Percentiles rank a stretch among this genome's conserved stretches.
Conservation (phyloP, 2,113 vertebrate species). For the Cercopithecus mona region DNA sequence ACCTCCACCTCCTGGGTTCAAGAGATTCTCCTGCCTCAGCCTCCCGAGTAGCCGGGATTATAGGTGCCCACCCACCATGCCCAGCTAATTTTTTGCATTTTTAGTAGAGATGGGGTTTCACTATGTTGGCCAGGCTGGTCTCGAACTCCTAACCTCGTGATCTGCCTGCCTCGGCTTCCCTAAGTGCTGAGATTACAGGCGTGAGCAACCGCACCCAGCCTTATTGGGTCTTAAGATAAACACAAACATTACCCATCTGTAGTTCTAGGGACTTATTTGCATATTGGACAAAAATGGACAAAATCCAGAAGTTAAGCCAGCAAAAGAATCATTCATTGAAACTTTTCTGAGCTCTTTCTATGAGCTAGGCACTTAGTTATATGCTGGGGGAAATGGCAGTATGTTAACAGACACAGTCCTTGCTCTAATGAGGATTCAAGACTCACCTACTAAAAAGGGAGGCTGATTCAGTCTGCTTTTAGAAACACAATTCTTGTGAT, state of each 20-base stretch:
- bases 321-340: conserved; percentile 21
- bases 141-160: too few relatives aligned
- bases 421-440: background rate
- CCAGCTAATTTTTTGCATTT: too few relatives aligned
- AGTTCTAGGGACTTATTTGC: conserved; percentile 11
- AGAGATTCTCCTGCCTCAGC: too few relatives aligned
- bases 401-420: background rate
- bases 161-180: too few relatives aligned
- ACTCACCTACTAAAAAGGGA: background rate
- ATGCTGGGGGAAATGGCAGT: background rate
- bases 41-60: too few relatives aligned
- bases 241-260: conserved; percentile 51
- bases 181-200: too few relatives aligned
- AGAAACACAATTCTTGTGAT: conserved; percentile 38
- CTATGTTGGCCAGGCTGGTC: too few relatives aligned
- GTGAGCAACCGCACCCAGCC: too few relatives aligned
- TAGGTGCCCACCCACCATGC: too few relatives aligned
- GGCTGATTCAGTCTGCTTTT: background rate
- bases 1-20: too few relatives aligned
- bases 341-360: background rate
- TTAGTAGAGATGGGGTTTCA: too few relatives aligned
- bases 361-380: background rate
- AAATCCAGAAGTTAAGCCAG: conserved; percentile 4
- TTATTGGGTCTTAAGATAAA: conserved; percentile 49
- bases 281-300: conserved; percentile 27